Evolutionary conservation across 2,113 vertebrate genomes (phyloP).

Genomic region (Festucalex cinctus): DNA sequence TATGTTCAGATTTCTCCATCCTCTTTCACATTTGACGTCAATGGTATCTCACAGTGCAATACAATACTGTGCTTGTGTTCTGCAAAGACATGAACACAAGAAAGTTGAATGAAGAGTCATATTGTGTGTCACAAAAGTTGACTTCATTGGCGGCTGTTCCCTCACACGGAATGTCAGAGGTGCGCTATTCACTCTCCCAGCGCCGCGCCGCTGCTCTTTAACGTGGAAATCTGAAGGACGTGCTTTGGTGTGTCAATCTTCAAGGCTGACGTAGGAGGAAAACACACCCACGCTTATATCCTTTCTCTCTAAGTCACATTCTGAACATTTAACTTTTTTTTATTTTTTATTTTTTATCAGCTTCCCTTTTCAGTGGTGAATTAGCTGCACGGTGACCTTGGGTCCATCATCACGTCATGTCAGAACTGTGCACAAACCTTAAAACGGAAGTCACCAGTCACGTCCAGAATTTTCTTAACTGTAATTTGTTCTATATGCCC

Average conservation of each 20-base stretch:
- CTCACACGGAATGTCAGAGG: background rate
- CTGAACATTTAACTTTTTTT: background rate
- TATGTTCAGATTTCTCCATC: background rate
- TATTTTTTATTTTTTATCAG: conserved; percentile 1
- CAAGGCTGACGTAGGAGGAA: background rate
- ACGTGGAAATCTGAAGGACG: background rate
- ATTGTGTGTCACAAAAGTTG: background rate
- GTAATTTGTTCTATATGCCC: too few relatives aligned
- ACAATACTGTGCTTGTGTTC: background rate
- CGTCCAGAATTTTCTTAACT: too few relatives aligned
- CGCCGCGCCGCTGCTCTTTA: background rate
- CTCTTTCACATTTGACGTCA: background rate
- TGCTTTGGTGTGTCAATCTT: background rate
- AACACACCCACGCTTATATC: background rate
- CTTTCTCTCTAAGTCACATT: background rate
- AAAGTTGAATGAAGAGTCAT: background rate
- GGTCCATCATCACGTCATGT: background rate
- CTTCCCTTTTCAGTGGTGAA: background rate
- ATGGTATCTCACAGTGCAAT: background rate
- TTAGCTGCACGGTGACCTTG: background rate
- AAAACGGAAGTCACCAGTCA: too few relatives aligned
- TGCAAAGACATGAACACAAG: background rate
- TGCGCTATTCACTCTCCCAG: background rate
- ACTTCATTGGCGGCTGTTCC: background rate
- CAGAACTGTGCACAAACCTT: background rate